A percentile compares a stretch with the other conserved stretches of the same genome.
These are phyloP conservation scores for Acrocephalus scirpaceus DNA, from an alignment of 2,797 vertebrate species.

Conservation along the genomic window DNA sequence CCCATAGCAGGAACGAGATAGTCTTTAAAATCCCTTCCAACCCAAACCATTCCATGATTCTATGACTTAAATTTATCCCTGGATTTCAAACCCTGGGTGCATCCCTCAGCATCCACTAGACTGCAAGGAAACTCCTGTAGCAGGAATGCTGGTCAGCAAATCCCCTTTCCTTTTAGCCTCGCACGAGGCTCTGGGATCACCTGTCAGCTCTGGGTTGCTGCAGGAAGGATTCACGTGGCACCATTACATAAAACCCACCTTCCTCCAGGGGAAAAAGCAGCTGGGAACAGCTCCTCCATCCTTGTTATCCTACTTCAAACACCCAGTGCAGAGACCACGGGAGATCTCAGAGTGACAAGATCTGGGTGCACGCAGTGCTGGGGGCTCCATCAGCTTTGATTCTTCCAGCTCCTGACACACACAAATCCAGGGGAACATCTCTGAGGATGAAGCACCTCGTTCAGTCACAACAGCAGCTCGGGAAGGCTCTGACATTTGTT, in stretches of 20 bases:
- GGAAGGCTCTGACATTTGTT: not conserved
- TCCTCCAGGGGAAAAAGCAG: not conserved
- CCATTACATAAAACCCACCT: not conserved
- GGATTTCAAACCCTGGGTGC: not conserved
- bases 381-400: not conserved
- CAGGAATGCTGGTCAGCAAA: not conserved
- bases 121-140: not conserved
- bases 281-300: not conserved
- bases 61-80: not conserved
- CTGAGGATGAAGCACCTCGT: not conserved
- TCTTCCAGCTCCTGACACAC: not conserved
- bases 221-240: not conserved
- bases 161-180: not conserved
- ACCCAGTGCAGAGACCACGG: not conserved
- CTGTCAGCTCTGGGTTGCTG: not conserved
- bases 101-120: not conserved
- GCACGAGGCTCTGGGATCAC: not conserved
- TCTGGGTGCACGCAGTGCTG: not conserved
- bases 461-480: not conserved
- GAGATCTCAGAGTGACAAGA: not conserved
- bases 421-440: not conserved
- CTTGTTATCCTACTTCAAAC: not conserved
- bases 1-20: fast-evolving
- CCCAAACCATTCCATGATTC: not conserved
- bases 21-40: not conserved